Evolutionary conservation across 2,797 vertebrate species (phyloP), one percentile per base, ranked within the genome.

Genomic region (Pangasius larnaudii): DNA sequence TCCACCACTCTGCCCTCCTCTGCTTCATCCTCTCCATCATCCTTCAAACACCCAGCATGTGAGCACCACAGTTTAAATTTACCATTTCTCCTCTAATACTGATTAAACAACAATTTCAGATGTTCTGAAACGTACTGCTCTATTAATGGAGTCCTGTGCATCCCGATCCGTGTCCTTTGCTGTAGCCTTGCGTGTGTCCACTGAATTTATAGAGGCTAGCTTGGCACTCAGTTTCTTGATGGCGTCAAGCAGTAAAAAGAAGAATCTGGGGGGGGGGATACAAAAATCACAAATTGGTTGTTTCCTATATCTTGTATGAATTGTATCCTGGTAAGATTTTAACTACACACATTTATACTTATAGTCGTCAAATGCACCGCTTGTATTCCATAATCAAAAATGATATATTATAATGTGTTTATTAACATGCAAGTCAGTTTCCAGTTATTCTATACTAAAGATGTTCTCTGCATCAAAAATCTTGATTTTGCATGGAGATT

Each of bases 141-240:
- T 82, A 61, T 63, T 87, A 1, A 56, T 58, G 1, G 74, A 59
- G 13, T 84, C 89, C 3, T 85, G 91, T 0, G 13, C 85, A 0
- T 92, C 90, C 0, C 75, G 67, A 89, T 97, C 96, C 0, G 93
- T 86, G 79, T 99, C 98, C 83, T 91, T 95, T 84, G 86, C 88
- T 2, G 94, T 96, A 85, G 97, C 97, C 92, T 95, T 98, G 56
- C 97, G 95, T 0, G 95, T 89, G n/a, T 97, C 97, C 80, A 99
- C 96, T 0, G 93, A 93, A 78, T 93, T 95, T 59, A 97, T 96
- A 69, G 97, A 96, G 0, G 96, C 95, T 79, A 98, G 92, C 92
- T 98, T 99, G 61, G 95, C 93, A 0, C 85, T 96, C 89, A 95
- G 97, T 93, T 95, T 98, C 92, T 96, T 98, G 86, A 99, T 96